Evolutionary conservation across 2,888 invertebrate genomes (phyloP).

Genomic region (Caenorhabditis sp.): DNA sequence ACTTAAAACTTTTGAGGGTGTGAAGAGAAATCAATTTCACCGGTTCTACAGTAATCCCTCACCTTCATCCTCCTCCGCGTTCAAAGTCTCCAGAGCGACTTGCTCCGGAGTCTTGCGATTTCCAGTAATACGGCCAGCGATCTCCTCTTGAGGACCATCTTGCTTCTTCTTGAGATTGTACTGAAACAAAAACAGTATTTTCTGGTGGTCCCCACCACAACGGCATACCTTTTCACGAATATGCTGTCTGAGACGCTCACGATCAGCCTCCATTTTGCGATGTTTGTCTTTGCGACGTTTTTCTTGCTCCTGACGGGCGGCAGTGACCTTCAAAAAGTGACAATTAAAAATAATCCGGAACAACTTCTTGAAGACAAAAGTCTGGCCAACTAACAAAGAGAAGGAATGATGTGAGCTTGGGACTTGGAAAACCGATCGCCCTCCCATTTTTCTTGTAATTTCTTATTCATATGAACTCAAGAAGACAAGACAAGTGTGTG

Average conservation of each 20-base stretch:
- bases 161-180: conserved; percentile 60
- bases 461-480: conserved; percentile 52
- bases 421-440: conserved; percentile 5
- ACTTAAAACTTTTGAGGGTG: too few species aligned
- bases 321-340: conserved; percentile 86
- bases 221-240: conserved; percentile 93
- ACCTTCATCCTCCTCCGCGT: conserved; percentile 55
- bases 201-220: too few species aligned
- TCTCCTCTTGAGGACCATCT: conserved; percentile 44
- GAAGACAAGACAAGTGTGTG: conserved; percentile 1
- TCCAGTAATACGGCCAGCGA: conserved; percentile 54
- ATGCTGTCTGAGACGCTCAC: conserved; percentile 98
- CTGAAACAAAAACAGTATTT: conserved; percentile 24
- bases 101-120: conserved; percentile 60
- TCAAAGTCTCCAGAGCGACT: conserved; percentile 46
- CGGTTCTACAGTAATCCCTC: background rate
- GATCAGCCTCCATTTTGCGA: conserved; percentile 98
- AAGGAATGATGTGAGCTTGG: conserved; percentile 9
- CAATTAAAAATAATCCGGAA: too few species aligned
- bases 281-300: conserved; percentile 98
- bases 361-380: too few species aligned
- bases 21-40: background rate
- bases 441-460: conserved; percentile 16
- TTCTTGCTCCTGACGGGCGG: conserved; percentile 96
- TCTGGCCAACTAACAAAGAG: too few species aligned